These are phyloP conservation scores for Nicator chloris DNA, from an alignment of 2,113 vertebrate genomes.

Conservation along the genomic window DNA sequence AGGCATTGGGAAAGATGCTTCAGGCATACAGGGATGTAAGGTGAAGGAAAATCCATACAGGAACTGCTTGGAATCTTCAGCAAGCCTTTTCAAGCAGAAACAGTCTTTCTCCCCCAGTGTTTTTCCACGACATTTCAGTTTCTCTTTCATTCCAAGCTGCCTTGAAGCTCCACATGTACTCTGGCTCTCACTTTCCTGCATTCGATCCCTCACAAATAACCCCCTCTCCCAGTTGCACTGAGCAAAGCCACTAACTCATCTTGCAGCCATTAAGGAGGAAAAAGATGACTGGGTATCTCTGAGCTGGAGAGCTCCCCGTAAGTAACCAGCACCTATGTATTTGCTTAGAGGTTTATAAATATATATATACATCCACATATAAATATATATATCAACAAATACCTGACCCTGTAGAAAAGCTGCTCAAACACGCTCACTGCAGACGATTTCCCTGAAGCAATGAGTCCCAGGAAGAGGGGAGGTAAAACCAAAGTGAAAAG, in stretches of 20 bases:
- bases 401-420: not conserved
- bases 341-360: not conserved
- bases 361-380: not conserved
- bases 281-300: not conserved
- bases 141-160: not conserved
- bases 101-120: not conserved
- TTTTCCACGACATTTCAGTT: not conserved
- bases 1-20: not conserved
- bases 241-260: not conserved
- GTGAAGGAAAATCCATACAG: not conserved
- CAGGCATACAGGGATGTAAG: fast-evolving
- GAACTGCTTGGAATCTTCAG: not conserved
- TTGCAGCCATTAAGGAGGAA: not conserved
- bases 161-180: not conserved
- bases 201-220: not conserved
- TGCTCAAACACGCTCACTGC: not conserved
- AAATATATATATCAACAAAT: not conserved
- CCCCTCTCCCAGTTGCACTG: not conserved
- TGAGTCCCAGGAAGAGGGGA: not conserved
- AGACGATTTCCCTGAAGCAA: not conserved
- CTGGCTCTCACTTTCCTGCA: not conserved
- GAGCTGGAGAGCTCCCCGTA: not conserved
- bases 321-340: not conserved
- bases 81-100: not conserved
- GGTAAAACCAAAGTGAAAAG: not conserved